A percentile compares a stretch with the other conserved stretches of the same genome.
Evolutionary conservation across 2,113 vertebrate species (phyloP).

Genomic region (Brachionichthys hirsutus): DNA sequence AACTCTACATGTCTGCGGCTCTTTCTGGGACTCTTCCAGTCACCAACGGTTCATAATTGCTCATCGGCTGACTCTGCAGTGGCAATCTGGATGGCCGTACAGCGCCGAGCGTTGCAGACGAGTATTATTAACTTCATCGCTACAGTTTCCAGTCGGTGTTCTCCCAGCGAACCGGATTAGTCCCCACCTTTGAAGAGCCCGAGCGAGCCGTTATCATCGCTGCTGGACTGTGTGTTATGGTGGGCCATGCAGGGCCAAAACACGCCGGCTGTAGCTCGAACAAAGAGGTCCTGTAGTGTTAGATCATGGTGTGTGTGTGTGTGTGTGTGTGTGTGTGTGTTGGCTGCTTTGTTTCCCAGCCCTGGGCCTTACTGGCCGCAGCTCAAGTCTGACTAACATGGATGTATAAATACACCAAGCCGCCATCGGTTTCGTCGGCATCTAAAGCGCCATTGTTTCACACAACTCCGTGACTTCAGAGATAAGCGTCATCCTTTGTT

Average conservation of each 20-base stretch:
- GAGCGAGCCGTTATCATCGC: constrained; percentile 52
- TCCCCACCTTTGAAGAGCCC: constrained; percentile 60
- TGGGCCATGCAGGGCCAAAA: constrained; percentile 51
- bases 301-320: constrained; percentile 47
- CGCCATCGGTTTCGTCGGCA: constrained; percentile 57
- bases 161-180: constrained; percentile 48
- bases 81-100: neutral
- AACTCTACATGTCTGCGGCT: constrained; percentile 2
- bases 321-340: constrained; percentile 34
- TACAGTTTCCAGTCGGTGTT: constrained; percentile 43
- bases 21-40: constrained; percentile 6
- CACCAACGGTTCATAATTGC: constrained; percentile 1
- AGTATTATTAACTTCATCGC: constrained; percentile 40
- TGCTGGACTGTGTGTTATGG: constrained; percentile 48
- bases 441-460: constrained; percentile 73
- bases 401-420: constrained; percentile 74
- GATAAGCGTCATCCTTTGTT: constrained; percentile 62
- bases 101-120: constrained; percentile 19
- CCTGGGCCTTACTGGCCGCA: constrained; percentile 62
- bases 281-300: constrained; percentile 69
- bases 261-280: constrained; percentile 49
- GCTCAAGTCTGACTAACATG: constrained; percentile 70
- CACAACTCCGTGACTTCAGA: constrained; percentile 62
- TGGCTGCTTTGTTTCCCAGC: constrained; percentile 70
- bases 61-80: constrained; percentile 1